phyloP scores from a whole-genome alignment of 2,888 invertebrate species.

The Danaus chrysippus region DNA sequence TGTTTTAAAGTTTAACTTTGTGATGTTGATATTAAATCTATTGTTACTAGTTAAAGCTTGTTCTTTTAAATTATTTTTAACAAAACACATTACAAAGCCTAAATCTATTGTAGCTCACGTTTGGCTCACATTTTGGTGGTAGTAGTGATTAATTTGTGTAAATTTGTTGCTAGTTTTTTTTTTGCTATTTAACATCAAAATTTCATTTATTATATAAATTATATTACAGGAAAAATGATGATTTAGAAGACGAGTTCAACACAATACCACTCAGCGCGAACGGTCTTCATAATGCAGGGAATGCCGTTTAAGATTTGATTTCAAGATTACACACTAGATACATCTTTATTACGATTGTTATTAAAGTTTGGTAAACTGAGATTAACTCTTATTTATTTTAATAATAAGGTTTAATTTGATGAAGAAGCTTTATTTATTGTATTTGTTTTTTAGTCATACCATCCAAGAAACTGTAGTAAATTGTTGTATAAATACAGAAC shows the following conservation, averaged over 20 bases:
- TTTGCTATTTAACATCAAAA: too few relatives aligned
- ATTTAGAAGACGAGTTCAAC: slow-evolving; percentile 72
- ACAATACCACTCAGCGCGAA: slow-evolving; percentile 71
- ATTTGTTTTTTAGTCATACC: slow-evolving; percentile 2
- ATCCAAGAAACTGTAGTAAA: slow-evolving; percentile 6
- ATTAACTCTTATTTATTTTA: slow-evolving; percentile 1
- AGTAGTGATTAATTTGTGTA: too few relatives aligned
- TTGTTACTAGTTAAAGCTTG: too few relatives aligned
- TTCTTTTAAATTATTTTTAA: too few relatives aligned
- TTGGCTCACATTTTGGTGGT: too few relatives aligned
- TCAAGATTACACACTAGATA: slow-evolving; percentile 29
- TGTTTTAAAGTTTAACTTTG: too few relatives aligned
- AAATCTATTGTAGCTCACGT: too few relatives aligned
- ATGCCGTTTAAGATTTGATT: slow-evolving; percentile 60
- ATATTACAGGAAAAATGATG: slow-evolving; percentile 66
- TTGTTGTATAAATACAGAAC: slow-evolving; percentile 19
- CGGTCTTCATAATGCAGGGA: slow-evolving; percentile 67
- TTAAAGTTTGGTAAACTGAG: slow-evolving; percentile 8
- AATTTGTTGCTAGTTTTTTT: too few relatives aligned
- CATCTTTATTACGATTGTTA: slow-evolving; percentile 9
- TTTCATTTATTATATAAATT: neutral
- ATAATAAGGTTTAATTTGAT: neutral
- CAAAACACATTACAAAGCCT: too few relatives aligned
- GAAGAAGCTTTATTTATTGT: too few relatives aligned
- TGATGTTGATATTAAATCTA: too few relatives aligned